These are phyloP conservation scores for Epsilonema sp. DNA, from an alignment of 2,888 invertebrate genomes.

Conservation along the genomic window DNA sequence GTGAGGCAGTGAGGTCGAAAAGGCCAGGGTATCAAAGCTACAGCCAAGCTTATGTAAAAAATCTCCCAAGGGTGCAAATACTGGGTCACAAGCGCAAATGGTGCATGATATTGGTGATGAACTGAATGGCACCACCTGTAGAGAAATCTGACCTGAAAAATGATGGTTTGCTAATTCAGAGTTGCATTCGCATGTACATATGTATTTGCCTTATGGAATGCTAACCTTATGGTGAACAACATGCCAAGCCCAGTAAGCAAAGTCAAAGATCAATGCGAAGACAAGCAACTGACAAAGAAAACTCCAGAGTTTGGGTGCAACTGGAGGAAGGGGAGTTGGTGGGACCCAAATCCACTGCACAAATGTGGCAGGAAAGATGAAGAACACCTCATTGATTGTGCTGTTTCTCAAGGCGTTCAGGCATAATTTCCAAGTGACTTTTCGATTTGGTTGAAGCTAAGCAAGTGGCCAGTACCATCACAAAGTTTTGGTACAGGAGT, in stretches of 20 bases:
- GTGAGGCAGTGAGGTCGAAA: conserved; percentile 32
- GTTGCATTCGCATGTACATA: too few relatives aligned
- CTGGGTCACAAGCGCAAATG: conserved; percentile 34
- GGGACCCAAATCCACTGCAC: conserved; percentile 35
- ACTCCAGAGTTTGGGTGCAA: conserved; percentile 30
- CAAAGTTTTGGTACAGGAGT: too few relatives aligned
- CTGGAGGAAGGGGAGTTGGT: conserved; percentile 26
- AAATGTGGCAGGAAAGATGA: conserved; percentile 32
- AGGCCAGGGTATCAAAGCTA: conserved; percentile 30
- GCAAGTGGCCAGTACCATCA: too few relatives aligned
- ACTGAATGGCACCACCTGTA: conserved; percentile 34
- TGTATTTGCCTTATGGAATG: too few relatives aligned
- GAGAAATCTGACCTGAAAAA: conserved; percentile 27
- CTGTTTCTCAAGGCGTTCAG: conserved; percentile 23
- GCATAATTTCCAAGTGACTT: conserved; percentile 22
- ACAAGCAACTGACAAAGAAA: conserved; percentile 29
- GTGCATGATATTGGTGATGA: conserved; percentile 34
- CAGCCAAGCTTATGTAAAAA: conserved; percentile 32
- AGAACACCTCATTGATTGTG: conserved; percentile 29
- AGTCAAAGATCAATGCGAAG: conserved; percentile 31
- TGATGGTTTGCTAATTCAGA: too few relatives aligned
- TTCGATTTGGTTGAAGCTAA: conserved; percentile 27
- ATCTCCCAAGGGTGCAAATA: conserved; percentile 37
- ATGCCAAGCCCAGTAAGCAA: conserved; percentile 35
- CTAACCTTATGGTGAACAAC: conserved; percentile 29